Evolutionary conservation across 2,888 invertebrate genomes (phyloP), one percentile per base, ranked within the genome.

Genomic region (Choreutis nemorana): DNA sequence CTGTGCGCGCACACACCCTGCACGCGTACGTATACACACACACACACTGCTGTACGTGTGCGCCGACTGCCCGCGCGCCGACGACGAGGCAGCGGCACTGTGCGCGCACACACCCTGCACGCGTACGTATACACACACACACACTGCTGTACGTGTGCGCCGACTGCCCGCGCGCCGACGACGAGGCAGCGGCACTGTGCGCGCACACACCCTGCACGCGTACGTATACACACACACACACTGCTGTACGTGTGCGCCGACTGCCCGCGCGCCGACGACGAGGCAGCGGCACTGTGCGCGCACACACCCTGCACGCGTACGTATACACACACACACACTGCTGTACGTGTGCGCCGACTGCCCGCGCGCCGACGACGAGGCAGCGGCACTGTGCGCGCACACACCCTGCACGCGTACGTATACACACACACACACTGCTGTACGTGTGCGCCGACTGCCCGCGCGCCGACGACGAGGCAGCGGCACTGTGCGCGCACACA

Each of bases 311-410:
- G 77, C 34, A 31, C 47, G 0, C 53, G 77, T 75, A 14, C 52
- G 65, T 58, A 33, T 23, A 14, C 12, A 14, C 23, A 10, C 12
- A 2, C 7, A 30, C 20, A n/a, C n/a, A n/a, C n/a, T n/a, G n/a
- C n/a, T n/a, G 14, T 75, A 67, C 51, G 62, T 78, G 45, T 79
- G 79, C 43, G 79, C 78, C 0, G 79, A 79, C 58, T 79, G 79
- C 37, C 30, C 22, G 28, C 33, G 11, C 6, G 66, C 47, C 0
- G 67, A 70, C 44, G 79, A 79, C 49, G 79, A 79, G 39, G 44
- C 46, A 2, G 40, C 45, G 1, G 42, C 37, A 2, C 41, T 72
- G 33, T 78, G 78, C 37, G 44, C 48, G 0, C 37, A 20, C 0
- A 28, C 34, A 15, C 64, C 65, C 0, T 78, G 77, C 34, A 31